Evolutionary conservation across 1,140 invertebrate genomes (phyloP), one percentile per base, ranked within the genome.

Genomic region (Yoshiicerus persimilis): DNA sequence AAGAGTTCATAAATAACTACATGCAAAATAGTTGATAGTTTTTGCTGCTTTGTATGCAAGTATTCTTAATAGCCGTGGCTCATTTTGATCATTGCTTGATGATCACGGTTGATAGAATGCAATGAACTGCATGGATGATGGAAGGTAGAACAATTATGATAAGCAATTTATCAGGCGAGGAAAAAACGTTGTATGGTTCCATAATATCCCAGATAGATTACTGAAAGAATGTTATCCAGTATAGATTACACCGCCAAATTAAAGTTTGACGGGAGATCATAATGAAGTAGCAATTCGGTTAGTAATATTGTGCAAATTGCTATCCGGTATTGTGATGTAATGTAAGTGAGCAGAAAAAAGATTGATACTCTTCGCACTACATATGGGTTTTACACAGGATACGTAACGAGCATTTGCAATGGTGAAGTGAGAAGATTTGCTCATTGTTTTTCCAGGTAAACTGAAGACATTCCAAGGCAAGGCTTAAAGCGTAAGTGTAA

Each of bases 391-490:
- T 38, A 36, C 32, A 47, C 20, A 56, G 47, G 47, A 56, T n/a
- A 56, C 2, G 20, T 56, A 56, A 56, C 47, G 20, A 56, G 47
- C 5, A n/a, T 2, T 5, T 56, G 47, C 16, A 80, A 80, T 13
- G 38, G 32, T n/a, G 32, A 80, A 80, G 34, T n/a, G 23, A 70
- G 9, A 25, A 70, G 64, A 56, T 56, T 30, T 30, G 75, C 23
- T 80, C 75, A 80, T 80, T 80, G 75, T 80, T 80, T 70, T 80
- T 80, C 75, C 75, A 80, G 75, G 32, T 36, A 80, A 80, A 80
- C n/a, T 80, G 20, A 80, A 80, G 75, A 36, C 75, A 77, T 47
- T 47, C 13, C 41, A 56, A 56, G 64, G 64, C 27, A 70, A n/a
- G 23, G 64, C 27, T n/a, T n/a, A n/a, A n/a, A 70, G 27, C 16